Conservation (phyloP, 2,888 invertebrate genomes). For the Eurois occulta region DNA sequence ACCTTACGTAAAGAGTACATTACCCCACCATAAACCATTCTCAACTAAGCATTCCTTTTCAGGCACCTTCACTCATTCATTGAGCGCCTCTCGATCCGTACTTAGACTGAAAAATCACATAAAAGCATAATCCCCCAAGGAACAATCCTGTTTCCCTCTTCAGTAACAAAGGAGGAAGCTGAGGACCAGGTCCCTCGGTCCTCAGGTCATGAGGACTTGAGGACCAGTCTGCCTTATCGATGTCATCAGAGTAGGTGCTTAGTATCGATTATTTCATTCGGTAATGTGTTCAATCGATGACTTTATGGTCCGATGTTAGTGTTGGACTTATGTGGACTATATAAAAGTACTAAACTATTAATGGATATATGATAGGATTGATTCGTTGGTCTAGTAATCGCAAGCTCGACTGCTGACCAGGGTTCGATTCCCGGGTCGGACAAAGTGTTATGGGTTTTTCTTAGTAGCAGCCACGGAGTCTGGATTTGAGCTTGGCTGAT, state of each 20-base stretch:
- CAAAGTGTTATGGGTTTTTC: not conserved
- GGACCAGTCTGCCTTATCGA: slow-evolving; percentile 74
- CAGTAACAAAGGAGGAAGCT: slow-evolving; percentile 63
- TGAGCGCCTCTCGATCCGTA: slow-evolving; percentile 69
- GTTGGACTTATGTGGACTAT: slow-evolving; percentile 11
- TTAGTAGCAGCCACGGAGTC: not conserved
- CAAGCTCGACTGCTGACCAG: not conserved
- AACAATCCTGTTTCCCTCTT: slow-evolving; percentile 79
- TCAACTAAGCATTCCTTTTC: slow-evolving; percentile 43
- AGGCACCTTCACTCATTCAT: slow-evolving; percentile 56
- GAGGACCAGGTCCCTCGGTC: slow-evolving; percentile 65
- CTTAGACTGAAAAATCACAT: slow-evolving; percentile 78
- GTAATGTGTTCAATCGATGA: slow-evolving; percentile 60
- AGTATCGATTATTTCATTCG: slow-evolving; percentile 63
- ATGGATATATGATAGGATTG: not conserved
- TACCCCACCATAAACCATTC: slow-evolving; percentile 36
- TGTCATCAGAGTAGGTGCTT: slow-evolving; percentile 68
- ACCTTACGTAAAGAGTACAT: slow-evolving; percentile 1
- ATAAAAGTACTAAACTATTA: not conserved
- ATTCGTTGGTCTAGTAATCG: not conserved
- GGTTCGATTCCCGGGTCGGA: not conserved
- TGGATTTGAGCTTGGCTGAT: too few relatives aligned
- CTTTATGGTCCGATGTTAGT: slow-evolving; percentile 3
- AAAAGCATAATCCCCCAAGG: slow-evolving; percentile 74
- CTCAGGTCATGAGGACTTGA: slow-evolving; percentile 48